Base-by-base conservation (phyloP, 2,797 vertebrate species). In the Leptatherina wallacei region DNA sequence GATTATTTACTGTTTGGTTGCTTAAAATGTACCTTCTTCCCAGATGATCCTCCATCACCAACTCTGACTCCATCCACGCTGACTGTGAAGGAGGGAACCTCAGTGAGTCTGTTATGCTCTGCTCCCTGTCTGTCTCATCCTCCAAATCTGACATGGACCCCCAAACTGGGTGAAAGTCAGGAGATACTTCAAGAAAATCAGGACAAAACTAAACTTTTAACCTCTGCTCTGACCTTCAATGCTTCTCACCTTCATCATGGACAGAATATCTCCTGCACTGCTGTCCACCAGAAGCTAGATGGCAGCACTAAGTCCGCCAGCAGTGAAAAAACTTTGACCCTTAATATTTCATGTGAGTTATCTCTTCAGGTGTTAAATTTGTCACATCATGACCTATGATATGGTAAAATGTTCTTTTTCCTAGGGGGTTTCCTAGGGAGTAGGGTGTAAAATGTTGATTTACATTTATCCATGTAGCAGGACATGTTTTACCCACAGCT, bases 191-290 rank as follows among this genome's bases (percentile, higher is more conserved):
- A 61, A 56, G 67, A 85, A 18, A 77, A 78, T 36, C 5, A 7
- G 47, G 49, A 85, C 80, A 56, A 71, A 78, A 88, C 77, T 42
- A 66, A 73, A 69, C 40, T 68, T 44, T 18, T 8, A 65, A 73
- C 13, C 42, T 92, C 89, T 58, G 61, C 60, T 27, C 10, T 91
- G 61, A 84, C 0, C 65, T 88, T 91, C 82, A 88, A 32, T 44
- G 82, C 83, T 42, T 84, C 86, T 69, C 38, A 55, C 29, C 47
- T 61, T 40, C 84, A 85, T 65, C 58, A 83, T 30, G 24, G 63
- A 65, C 3, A 47, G 71, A 32, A 7, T 0, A 78, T 92, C 32
- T 79, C 76, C 69, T 92, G 89, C 42, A 82, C 70, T 56, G 87
- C 78, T 3, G 8, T 22, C 59, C 87, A 92, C 77, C 51, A 0